A percentile compares a stretch with the other conserved stretches of the same genome.
Evolutionary conservation across 2,113 vertebrate species (phyloP).

Genomic region (Anser brachyrhynchus): DNA sequence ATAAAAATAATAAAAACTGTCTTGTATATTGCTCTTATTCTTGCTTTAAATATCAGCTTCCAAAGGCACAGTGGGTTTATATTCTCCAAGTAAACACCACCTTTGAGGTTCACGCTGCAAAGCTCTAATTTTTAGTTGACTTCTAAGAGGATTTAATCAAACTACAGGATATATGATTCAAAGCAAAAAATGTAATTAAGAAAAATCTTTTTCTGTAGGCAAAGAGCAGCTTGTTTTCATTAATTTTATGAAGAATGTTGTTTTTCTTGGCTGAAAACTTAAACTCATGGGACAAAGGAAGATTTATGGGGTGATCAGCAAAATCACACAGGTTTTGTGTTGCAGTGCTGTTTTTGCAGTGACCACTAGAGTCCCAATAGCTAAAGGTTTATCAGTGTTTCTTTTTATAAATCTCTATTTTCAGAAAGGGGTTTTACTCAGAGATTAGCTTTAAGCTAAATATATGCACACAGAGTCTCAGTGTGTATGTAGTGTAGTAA

Average conservation of each 20-base stretch:
- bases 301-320: conserved; percentile 52
- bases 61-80: conserved; percentile 37
- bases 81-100: conserved; percentile 28
- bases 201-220: conserved; percentile 72
- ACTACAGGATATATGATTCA: conserved; percentile 70
- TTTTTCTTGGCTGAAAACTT: conserved; percentile 73
- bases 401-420: conserved; percentile 58
- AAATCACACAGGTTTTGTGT: conserved; percentile 58
- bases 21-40: conserved; percentile 22
- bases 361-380: conserved; percentile 33
- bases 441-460: conserved; percentile 49
- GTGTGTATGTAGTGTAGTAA: conserved; percentile 16
- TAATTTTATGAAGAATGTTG: conserved; percentile 74
- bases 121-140: conserved; percentile 55
- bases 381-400: conserved; percentile 58
- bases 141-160: conserved; percentile 72
- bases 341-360: conserved; percentile 45
- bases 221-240: conserved; percentile 75
- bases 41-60: conserved; percentile 31
- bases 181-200: conserved; percentile 74
- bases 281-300: conserved; percentile 27
- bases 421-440: conserved; percentile 38
- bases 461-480: conserved; percentile 13
- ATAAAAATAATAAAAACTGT: conserved; percentile 58
- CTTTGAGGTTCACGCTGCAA: background rate